These are phyloP conservation scores for Lithophane ornitopus DNA, from an alignment of 2,888 invertebrate species.

Conservation along the genomic window DNA sequence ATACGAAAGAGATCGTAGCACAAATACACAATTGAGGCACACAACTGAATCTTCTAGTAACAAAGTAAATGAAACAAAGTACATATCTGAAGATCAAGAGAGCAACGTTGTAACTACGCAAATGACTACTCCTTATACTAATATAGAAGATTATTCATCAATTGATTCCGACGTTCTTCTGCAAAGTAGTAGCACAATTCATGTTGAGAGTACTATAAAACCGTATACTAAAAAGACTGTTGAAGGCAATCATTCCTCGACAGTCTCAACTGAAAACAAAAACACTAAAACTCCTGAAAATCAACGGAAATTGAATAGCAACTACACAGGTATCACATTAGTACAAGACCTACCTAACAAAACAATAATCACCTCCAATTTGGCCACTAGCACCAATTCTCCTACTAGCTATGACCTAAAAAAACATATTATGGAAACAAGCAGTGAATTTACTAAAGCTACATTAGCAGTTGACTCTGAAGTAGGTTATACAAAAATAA, in stretches of 20 bases:
- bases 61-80: slow-evolving; percentile 45
- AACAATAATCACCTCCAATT: slow-evolving; percentile 46
- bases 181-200: slow-evolving; percentile 83
- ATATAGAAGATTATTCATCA: slow-evolving; percentile 66
- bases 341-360: slow-evolving; percentile 59
- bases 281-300: slow-evolving; percentile 86
- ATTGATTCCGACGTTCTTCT: slow-evolving; percentile 77
- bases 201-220: slow-evolving; percentile 82
- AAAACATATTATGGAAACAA: slow-evolving; percentile 25
- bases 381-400: slow-evolving; percentile 21
- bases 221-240: slow-evolving; percentile 72
- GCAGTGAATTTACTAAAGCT: slow-evolving; percentile 17
- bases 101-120: slow-evolving; percentile 58
- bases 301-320: slow-evolving; percentile 84
- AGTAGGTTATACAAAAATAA: slow-evolving; percentile 21
- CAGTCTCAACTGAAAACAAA: slow-evolving; percentile 79
- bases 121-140: slow-evolving; percentile 60
- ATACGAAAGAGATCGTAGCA: slow-evolving; percentile 24
- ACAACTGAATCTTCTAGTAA: slow-evolving; percentile 39
- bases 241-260: slow-evolving; percentile 71
- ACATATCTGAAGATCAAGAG: slow-evolving; percentile 30
- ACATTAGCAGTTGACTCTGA: slow-evolving; percentile 16
- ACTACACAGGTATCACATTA: slow-evolving; percentile 75
- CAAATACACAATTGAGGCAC: slow-evolving; percentile 36
- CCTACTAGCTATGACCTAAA: slow-evolving; percentile 11